Percentiles rank a stretch among this genome's conserved stretches.
Evolutionary conservation across 2,888 invertebrate genomes (phyloP).

Genomic region (Leucophenga montana): DNA sequence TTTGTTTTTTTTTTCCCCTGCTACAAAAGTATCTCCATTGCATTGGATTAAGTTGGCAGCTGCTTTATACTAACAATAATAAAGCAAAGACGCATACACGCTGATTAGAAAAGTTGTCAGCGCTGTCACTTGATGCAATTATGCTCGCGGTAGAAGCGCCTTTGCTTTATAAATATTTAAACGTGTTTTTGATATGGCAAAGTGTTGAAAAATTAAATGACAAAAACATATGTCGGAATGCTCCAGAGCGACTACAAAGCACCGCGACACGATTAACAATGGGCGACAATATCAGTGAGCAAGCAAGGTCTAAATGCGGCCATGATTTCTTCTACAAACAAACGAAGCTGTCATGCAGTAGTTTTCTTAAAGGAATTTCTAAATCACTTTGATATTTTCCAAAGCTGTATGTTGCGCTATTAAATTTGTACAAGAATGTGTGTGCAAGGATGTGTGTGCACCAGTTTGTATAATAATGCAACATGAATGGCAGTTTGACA

Average conservation of each 20-base stretch:
- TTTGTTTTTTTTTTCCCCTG: no score
- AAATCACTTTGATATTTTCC: no score
- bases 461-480: no score
- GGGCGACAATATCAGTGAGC: neutral
- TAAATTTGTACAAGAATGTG: no score
- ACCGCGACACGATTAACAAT: neutral
- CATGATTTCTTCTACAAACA: no score
- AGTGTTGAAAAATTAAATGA: conserved; percentile 17
- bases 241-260: no score
- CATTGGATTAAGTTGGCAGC: conserved; percentile 15
- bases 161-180: neutral
- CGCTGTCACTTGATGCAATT: conserved; percentile 13
- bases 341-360: no score
- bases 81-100: neutral
- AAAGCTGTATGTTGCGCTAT: no score
- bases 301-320: neutral
- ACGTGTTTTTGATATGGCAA: conserved; percentile 6
- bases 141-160: neutral
- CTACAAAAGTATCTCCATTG: neutral
- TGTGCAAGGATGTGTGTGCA: no score
- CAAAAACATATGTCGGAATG: conserved; percentile 16
- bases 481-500: no score
- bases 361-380: no score
- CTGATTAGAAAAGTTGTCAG: conserved; percentile 17
- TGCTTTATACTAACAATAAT: neutral